A percentile compares a stretch with the other conserved stretches of the same genome.
phyloP scores from a whole-genome alignment of 2,797 vertebrate genomes.

The Thalassophryne amazonica region DNA sequence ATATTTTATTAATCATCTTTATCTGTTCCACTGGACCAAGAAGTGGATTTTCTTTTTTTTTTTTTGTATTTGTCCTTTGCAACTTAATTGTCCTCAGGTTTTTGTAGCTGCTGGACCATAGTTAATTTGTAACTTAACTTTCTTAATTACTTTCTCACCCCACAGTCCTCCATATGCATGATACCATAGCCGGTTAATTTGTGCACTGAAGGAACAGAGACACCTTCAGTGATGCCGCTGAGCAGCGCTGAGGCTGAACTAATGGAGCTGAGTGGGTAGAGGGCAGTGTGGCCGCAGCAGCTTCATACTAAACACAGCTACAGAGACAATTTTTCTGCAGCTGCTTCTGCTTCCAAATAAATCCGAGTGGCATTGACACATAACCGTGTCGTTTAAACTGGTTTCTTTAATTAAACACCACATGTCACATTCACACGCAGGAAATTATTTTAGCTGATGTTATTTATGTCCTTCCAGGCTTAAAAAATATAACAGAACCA shows the following conservation, averaged over 20 bases:
- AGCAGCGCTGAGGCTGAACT: conserved; percentile 64
- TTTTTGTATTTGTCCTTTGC: too few relatives aligned
- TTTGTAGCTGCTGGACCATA: conserved; percentile 28
- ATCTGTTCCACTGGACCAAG: neutral
- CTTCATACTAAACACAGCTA: too few relatives aligned
- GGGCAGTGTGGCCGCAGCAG: conserved; percentile 50
- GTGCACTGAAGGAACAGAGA: conserved; percentile 21
- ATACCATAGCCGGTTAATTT: conserved; percentile 41
- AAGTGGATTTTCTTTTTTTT: conserved; percentile 3
- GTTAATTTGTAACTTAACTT: conserved; percentile 41
- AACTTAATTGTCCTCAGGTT: conserved; percentile 23
- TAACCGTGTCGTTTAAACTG: too few relatives aligned
- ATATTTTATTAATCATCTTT: too few relatives aligned
- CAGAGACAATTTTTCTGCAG: conserved; percentile 34
- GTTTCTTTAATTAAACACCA: too few relatives aligned
- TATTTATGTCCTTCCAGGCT: too few relatives aligned
- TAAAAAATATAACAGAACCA: too few relatives aligned
- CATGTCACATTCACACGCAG: too few relatives aligned
- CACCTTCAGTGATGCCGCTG: conserved; percentile 41
- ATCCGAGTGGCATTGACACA: neutral
- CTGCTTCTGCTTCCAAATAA: conserved; percentile 4
- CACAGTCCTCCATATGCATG: conserved; percentile 36
- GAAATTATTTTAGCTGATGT: too few relatives aligned
- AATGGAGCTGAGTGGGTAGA: conserved; percentile 61
- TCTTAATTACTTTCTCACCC: conserved; percentile 39